Percentiles rank a stretch among this genome's conserved stretches.
phyloP scores from a whole-genome alignment of 1,140 invertebrate genomes.

The Stegodyphus dumicola region DNA sequence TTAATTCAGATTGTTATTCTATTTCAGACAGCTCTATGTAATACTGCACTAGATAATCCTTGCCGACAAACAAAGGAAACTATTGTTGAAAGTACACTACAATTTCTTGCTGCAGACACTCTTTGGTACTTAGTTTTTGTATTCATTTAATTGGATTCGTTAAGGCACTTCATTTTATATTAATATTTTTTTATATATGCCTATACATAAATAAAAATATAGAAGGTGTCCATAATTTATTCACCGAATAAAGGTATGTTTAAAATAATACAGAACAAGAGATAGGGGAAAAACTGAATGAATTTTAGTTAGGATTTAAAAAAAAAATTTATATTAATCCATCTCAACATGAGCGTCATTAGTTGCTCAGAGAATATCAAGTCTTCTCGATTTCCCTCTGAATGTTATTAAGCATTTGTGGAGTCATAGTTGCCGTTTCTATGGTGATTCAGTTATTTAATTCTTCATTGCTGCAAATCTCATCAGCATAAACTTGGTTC shows the following conservation, averaged over 20 bases:
- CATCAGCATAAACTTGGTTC: too few species aligned
- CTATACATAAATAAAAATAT: background rate
- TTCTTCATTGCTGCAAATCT: too few species aligned
- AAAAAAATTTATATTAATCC: too few species aligned
- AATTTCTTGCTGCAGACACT: conserved; percentile 91
- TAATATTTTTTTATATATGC: background rate
- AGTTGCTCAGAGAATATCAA: too few species aligned
- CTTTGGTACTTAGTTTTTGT: conserved; percentile 67
- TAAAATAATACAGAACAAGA: background rate
- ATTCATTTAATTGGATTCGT: background rate
- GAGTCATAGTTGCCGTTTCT: too few species aligned
- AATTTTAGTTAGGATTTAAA: background rate
- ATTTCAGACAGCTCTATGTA: conserved; percentile 85
- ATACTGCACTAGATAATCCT: conserved; percentile 92
- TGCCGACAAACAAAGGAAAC: conserved; percentile 80
- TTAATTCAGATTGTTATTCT: conserved; percentile 35
- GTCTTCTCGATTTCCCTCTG: too few species aligned
- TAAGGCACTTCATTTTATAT: background rate
- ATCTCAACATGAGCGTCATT: too few species aligned
- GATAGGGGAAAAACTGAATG: background rate
- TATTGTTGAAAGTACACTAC: conserved; percentile 81
- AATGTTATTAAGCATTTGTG: too few species aligned
- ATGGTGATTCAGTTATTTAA: too few species aligned
- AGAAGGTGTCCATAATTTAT: background rate
- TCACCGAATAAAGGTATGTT: background rate